Evolutionary conservation across 2,113 vertebrate species (phyloP).

Genomic region (Anhinga anhinga): DNA sequence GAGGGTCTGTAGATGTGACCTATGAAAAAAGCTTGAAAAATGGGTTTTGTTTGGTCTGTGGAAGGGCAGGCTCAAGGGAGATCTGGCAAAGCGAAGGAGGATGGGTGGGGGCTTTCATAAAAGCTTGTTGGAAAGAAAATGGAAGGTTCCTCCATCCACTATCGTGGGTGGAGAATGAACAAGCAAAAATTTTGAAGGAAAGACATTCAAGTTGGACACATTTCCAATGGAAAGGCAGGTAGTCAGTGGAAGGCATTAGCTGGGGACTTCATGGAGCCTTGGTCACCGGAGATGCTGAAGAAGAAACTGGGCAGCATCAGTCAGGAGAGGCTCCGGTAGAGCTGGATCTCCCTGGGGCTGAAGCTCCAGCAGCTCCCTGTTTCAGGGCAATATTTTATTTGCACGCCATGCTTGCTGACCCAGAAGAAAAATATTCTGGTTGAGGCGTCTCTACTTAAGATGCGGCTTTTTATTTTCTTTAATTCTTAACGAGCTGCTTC

Average conservation of each 20-base stretch:
- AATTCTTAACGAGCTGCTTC: background rate
- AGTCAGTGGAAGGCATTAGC: background rate
- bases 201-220: fast-evolving
- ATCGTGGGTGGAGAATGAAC: fast-evolving
- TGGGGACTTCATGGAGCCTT: background rate
- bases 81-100: background rate
- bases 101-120: background rate
- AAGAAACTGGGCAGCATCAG: background rate
- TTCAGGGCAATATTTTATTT: background rate
- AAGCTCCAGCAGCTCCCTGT: background rate
- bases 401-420: background rate
- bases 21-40: background rate
- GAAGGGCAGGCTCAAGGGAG: background rate
- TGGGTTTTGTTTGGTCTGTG: fast-evolving
- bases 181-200: background rate
- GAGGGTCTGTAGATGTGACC: fast-evolving
- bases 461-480: background rate
- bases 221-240: background rate
- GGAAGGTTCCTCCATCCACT: background rate
- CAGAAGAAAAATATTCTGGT: background rate
- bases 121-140: background rate
- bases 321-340: background rate
- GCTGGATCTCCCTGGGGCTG: background rate
- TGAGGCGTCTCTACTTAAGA: background rate
- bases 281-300: background rate